Evolutionary conservation across 2,797 vertebrate genomes (phyloP).

Genomic region (Crypturellus tataupa): DNA sequence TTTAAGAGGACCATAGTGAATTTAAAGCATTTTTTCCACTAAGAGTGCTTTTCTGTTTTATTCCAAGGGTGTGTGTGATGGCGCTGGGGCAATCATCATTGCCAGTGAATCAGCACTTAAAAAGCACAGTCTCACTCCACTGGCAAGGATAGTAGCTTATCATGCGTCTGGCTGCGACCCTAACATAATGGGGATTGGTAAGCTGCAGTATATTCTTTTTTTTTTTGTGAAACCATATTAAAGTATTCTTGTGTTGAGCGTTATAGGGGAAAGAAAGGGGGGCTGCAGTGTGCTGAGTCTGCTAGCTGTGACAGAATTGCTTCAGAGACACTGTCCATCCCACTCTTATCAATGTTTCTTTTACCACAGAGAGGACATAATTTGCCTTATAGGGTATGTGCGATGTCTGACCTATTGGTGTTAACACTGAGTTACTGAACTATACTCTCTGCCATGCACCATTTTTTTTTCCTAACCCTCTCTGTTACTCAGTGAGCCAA

Average conservation of each 20-base stretch:
- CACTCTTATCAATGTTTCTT: accelerated
- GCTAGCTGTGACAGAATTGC: neutral
- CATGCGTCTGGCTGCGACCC: constrained; percentile 94
- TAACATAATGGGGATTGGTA: constrained; percentile 98
- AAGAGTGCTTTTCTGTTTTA: neutral
- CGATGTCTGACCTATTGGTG: neutral
- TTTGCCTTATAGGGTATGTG: neutral
- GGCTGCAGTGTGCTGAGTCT: neutral
- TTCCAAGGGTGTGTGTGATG: constrained; percentile 91
- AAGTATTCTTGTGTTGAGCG: neutral
- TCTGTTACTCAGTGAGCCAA: neutral
- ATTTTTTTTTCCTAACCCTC: neutral
- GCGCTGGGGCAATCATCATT: constrained; percentile 90
- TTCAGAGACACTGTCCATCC: neutral
- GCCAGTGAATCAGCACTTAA: constrained; percentile 94
- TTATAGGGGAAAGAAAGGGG: neutral
- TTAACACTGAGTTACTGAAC: too few species aligned
- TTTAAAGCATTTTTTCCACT: neutral
- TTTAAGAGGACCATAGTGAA: neutral
- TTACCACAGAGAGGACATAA: accelerated
- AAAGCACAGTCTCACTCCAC: constrained; percentile 90
- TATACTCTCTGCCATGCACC: accelerated
- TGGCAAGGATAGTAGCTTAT: constrained; percentile 93
- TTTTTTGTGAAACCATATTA: neutral
- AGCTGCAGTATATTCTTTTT: constrained; percentile 43